These are phyloP conservation scores for Mantis religiosa DNA, from an alignment of 2,888 invertebrate species.

Conservation along the genomic window DNA sequence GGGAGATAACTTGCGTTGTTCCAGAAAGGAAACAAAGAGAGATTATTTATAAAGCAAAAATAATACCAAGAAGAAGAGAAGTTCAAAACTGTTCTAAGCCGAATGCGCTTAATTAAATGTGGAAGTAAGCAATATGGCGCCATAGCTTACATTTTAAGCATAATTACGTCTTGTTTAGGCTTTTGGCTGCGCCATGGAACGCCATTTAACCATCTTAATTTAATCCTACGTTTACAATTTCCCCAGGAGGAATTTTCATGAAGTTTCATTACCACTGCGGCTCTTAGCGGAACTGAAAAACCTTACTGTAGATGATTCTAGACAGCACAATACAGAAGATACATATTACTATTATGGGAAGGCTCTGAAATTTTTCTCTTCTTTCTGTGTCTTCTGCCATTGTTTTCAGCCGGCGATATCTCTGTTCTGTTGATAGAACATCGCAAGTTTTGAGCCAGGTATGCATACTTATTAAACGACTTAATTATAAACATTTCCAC, in stretches of 20 bases:
- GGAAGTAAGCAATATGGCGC: background rate
- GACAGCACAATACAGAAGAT: background rate
- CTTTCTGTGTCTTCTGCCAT: background rate
- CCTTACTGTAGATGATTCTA: background rate
- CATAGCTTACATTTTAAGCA: background rate
- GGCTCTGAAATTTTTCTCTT: background rate
- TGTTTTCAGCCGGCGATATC: too few relatives aligned
- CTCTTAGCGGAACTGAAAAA: background rate
- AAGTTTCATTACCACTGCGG: background rate
- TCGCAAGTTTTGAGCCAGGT: too few relatives aligned
- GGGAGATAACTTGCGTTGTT: background rate
- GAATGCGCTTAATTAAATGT: background rate
- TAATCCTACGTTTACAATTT: background rate
- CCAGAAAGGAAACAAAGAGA: background rate
- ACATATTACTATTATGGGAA: background rate
- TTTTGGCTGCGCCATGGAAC: background rate
- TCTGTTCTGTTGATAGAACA: too few relatives aligned
- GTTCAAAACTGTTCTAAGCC: background rate
- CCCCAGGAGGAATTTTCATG: background rate
- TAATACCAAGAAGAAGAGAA: background rate
- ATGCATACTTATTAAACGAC: too few relatives aligned
- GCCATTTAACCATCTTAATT: background rate
- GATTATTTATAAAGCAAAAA: background rate
- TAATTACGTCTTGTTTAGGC: background rate
- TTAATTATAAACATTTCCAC: too few relatives aligned